Evolutionary conservation across 2,888 invertebrate species (phyloP).

Genomic region (Ariolimax columbianus): DNA sequence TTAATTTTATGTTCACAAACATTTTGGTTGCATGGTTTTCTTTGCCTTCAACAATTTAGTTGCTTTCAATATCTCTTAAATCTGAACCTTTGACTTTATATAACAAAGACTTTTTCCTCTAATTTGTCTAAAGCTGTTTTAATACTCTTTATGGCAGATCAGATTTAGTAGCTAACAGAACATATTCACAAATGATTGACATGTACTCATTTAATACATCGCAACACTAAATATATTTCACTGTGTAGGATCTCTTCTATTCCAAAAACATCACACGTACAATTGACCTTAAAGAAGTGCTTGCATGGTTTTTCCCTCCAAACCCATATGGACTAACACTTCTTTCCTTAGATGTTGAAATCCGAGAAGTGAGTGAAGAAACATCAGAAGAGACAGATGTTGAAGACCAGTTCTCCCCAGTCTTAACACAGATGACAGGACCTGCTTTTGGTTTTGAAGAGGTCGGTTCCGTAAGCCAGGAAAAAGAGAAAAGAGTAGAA

Average conservation of each 20-base stretch:
- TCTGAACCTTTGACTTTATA: no score
- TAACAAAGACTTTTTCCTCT: neutral
- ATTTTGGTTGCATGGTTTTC: slow-evolving; percentile 55
- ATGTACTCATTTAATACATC: neutral
- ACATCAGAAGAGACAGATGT: slow-evolving; percentile 77
- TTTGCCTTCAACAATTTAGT: slow-evolving; percentile 51
- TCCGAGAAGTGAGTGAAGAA: slow-evolving; percentile 70
- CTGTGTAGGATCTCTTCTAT: neutral
- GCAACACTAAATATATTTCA: neutral
- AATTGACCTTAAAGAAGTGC: slow-evolving; percentile 12
- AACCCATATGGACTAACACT: slow-evolving; percentile 48
- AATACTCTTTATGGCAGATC: neutral
- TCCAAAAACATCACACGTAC: neutral
- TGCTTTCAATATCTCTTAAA: slow-evolving; percentile 45
- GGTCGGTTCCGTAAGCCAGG: neutral
- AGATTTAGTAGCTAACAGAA: neutral
- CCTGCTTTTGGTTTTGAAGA: slow-evolving; percentile 38
- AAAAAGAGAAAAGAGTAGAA: neutral
- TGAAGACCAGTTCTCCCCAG: slow-evolving; percentile 74
- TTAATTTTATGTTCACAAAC: slow-evolving; percentile 21
- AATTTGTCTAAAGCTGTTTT: neutral
- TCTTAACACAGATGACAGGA: slow-evolving; percentile 57
- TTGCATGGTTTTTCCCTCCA: slow-evolving; percentile 23
- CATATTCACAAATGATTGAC: neutral
- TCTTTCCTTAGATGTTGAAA: slow-evolving; percentile 66